phyloP scores from a whole-genome alignment of 2,888 invertebrate genomes.

The Sympetrum striolatum region DNA sequence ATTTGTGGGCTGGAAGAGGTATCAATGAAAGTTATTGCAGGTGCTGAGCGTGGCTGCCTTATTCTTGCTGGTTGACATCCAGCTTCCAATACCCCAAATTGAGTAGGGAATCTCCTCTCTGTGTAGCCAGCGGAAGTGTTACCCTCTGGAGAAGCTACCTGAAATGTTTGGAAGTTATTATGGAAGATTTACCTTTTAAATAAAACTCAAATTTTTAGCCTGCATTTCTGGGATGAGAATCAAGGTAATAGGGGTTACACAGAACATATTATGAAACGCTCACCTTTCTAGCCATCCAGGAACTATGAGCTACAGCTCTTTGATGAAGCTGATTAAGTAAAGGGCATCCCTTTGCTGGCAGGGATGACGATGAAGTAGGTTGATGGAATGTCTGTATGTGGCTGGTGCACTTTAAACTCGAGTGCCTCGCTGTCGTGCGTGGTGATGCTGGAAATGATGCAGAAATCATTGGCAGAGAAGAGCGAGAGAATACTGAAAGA shows the following conservation, averaged over 20 bases:
- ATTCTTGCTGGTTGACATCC: not conserved
- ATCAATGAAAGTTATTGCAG: constrained; percentile 27
- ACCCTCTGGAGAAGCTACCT: constrained; percentile 6
- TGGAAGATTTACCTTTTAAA: not conserved
- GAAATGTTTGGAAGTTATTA: not conserved
- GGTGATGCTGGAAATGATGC: constrained; percentile 28
- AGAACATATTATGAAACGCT: not conserved
- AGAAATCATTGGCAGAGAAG: constrained; percentile 18
- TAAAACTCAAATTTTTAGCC: too few species aligned
- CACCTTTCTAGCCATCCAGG: constrained; percentile 3
- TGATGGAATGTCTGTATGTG: not conserved
- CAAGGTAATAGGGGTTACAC: not conserved
- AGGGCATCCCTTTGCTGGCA: constrained; percentile 4
- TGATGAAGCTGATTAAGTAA: constrained; percentile 5
- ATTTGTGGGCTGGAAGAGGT: not conserved
- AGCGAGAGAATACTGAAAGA: constrained; percentile 6
- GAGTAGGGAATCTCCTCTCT: not conserved
- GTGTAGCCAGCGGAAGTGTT: not conserved
- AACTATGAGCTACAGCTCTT: constrained; percentile 25
- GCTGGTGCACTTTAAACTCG: not conserved
- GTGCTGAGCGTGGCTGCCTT: constrained; percentile 24
- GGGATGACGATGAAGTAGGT: constrained; percentile 10
- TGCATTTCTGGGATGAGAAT: not conserved
- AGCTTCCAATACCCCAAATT: not conserved
- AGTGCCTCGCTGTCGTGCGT: not conserved